Percentiles rank a stretch among this genome's conserved stretches.
phyloP scores from a whole-genome alignment of 2,113 vertebrate genomes.

The Mesitornis unicolor region DNA sequence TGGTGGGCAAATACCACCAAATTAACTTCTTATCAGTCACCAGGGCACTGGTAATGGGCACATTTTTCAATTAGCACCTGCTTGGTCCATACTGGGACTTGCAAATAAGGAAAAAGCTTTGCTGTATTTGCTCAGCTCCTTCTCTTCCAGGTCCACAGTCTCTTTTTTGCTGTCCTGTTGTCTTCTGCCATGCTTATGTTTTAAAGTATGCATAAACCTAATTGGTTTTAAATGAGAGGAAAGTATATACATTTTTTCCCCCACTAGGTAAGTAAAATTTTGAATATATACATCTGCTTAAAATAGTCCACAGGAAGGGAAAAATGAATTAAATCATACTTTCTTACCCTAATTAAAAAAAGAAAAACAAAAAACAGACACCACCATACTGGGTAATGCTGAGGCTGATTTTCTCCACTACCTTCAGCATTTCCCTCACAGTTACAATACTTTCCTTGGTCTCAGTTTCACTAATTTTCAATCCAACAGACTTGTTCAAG shows the following conservation, averaged over 20 bases:
- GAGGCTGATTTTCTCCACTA: background rate
- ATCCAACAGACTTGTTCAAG: background rate
- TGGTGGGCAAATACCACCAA: background rate
- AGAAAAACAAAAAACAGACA: too few species aligned
- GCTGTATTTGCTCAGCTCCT: background rate
- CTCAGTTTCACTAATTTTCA: background rate
- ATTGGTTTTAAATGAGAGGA: background rate
- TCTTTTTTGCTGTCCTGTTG: background rate
- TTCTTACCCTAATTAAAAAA: background rate
- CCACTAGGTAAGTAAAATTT: background rate
- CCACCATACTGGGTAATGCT: background rate
- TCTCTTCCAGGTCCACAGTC: background rate
- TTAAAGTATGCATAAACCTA: background rate
- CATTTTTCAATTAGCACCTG: background rate
- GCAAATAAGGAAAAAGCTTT: background rate
- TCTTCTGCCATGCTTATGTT: background rate
- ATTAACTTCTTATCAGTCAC: background rate
- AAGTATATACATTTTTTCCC: background rate
- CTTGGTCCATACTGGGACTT: background rate
- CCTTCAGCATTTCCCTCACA: background rate
- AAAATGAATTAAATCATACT: background rate
- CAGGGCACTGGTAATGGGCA: background rate
- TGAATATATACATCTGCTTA: background rate
- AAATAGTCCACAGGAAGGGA: background rate
- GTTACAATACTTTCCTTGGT: background rate